Base-by-base conservation (phyloP, 2,113 vertebrate species). In the Synodontis membranacea region DNA sequence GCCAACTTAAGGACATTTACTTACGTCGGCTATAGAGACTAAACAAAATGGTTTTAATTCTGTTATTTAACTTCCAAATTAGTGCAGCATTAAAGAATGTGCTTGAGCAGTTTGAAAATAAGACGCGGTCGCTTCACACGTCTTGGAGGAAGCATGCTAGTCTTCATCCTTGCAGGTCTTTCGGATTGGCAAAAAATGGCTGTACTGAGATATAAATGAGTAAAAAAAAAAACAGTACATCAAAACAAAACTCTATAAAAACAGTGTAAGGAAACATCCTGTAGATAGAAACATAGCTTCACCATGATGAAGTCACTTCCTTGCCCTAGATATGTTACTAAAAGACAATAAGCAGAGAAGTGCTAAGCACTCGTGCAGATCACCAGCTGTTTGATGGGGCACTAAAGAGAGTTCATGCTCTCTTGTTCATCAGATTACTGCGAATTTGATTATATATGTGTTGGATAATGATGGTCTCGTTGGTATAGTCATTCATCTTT, bases 391-490 rank as follows among this genome's bases (percentile, higher is more conserved):
- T 84, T 84, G 52, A 84, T 84, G 72, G 68, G 68, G 68, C 54
- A 84, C 17, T 84, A 84, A 72, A 84, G 46, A n/a, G 68, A n/a
- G 12, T 17, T 39, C 50, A 28, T 56, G 68, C 34, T 75, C 23
- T 58, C 50, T 44, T 75, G 83, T 75, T 28, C 52, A 58, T 84
- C 58, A 34, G 50, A 75, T 58, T 75, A 58, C 52, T 44, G 50
- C 58, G 52, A 60, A 84, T 75, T 58, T 75, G 83, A 60, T 84
- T 74, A 74, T 8, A 52, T 72, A n/a, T 17, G 25, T 58, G 25
- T 23, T 75, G 68, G 50, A n/a, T 84, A 84, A 84, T 84, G 66
- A 58, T 58, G 52, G 37, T 42, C 37, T 75, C 42, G 10, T 68
- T 19, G 8, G 83, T 54, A 74, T 15, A 48, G 72, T 48, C 28